Conservation (phyloP, 1,140 invertebrate genomes). For the Papilio dardanus region DNA sequence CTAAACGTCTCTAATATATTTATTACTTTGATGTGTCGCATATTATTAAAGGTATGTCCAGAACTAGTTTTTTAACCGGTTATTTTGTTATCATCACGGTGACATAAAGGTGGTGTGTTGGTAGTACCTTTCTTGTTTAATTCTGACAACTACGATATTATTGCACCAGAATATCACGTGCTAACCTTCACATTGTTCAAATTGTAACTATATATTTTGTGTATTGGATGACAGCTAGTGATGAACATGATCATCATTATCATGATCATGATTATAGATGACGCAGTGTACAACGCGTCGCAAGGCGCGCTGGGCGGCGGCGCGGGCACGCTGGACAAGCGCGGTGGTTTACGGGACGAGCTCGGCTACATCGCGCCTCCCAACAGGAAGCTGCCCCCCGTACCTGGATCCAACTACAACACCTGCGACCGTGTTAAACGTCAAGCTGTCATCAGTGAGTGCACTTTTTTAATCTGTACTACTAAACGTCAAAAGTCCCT, state of each 20-base stretch:
- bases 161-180: not conserved
- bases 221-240: no score
- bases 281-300: constrained; percentile 91
- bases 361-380: constrained; percentile 96
- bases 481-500: constrained; percentile 84
- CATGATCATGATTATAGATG: constrained; percentile 83
- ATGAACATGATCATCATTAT: not conserved
- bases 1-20: not conserved
- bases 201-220: no score
- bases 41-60: not conserved
- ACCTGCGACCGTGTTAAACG: constrained; percentile 96
- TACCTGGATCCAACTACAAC: constrained; percentile 95
- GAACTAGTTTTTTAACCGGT: not conserved
- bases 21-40: no score
- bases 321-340: constrained; percentile 92
- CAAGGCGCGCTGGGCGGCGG: constrained; percentile 78
- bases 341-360: constrained; percentile 92
- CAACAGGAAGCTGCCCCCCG: constrained; percentile 94
- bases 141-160: no score
- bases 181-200: not conserved
- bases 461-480: constrained; percentile 39
- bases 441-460: constrained; percentile 95
- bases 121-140: no score
- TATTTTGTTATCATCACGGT: no score
- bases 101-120: no score